A percentile compares a stretch with the other conserved stretches of the same genome.
Evolutionary conservation across 2,888 invertebrate species (phyloP).

Genomic region (Chrysodeixis includens): DNA sequence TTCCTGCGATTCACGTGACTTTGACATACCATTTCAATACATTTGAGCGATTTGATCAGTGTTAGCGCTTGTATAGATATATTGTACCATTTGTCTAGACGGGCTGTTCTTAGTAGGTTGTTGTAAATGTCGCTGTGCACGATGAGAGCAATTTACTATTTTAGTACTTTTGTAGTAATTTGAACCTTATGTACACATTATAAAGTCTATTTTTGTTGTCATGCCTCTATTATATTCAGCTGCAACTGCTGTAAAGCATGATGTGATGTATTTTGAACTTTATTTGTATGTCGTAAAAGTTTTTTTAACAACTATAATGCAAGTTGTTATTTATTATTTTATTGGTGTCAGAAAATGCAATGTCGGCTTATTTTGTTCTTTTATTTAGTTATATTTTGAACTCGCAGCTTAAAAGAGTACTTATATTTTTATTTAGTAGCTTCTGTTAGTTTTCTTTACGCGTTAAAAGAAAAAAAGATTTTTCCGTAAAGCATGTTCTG

Average conservation of each 20-base stretch:
- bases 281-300: slow-evolving; percentile 14
- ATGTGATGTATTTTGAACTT: slow-evolving; percentile 21
- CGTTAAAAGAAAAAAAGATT: neutral
- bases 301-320: neutral
- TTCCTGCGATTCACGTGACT: too few species aligned
- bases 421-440: neutral
- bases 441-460: neutral
- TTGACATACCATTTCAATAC: too few species aligned
- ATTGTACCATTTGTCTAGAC: slow-evolving; percentile 28
- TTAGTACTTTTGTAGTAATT: slow-evolving; percentile 24
- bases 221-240: neutral
- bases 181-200: neutral
- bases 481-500: neutral
- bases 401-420: neutral
- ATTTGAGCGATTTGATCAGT: too few species aligned
- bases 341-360: neutral
- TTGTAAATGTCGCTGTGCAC: slow-evolving; percentile 50
- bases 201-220: neutral
- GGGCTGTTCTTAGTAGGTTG: slow-evolving; percentile 38
- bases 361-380: neutral
- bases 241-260: slow-evolving; percentile 38
- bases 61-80: neutral
- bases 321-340: neutral
- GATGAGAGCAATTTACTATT: slow-evolving; percentile 33
- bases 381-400: neutral